Base-by-base conservation (phyloP, 2,113 vertebrate genomes). In the Stegastes partitus region DNA sequence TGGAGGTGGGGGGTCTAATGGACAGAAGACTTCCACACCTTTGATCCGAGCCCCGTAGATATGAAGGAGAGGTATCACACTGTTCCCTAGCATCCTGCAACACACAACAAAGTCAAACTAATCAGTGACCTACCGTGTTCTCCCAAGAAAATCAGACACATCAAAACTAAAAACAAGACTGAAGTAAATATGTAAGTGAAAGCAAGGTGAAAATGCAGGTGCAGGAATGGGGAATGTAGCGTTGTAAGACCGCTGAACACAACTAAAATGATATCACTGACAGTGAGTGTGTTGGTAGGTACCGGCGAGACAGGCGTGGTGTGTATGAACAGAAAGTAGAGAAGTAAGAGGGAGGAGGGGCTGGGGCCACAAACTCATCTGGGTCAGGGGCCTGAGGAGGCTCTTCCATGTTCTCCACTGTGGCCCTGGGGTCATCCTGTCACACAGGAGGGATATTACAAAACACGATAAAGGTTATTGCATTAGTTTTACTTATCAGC, bases 281-380 rank as follows among this genome's bases (percentile, higher is more conserved):
- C 31, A 34, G 64, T 66, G 44, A 11, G 45, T 59, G 47, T 34
- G 57, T 63, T 26, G 14, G 3, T 0, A 16, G 44, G 79, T 94
- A 97, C 96, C 96, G 95, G 87, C 56, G 80, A 79, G 80, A 94
- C 55, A 85, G 88, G 26, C 62, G 88, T 10, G 94, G 94, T 0
- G 92, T 94, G 62, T 79, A 94, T 0, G 95, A 95, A 89, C 93
- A 95, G 81, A 94, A 94, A 0, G 93, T 94, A 47, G 94, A 94
- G 78, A 96, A 97, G 74, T 96, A 97, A 22, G 96, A 96, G 0
- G 96, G 96, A n/a, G 96, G 96, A 0, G 94, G 96, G 11, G 90
- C 94, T 0, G 95, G 95, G 0, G 95, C 92, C 39, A 96, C 93
- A 74, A 96, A 97, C 73, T 94, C 95, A 6, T 96, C 95, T 0